phyloP scores from a whole-genome alignment of 2,888 invertebrate species.

The Hypselothyrea guttata region DNA sequence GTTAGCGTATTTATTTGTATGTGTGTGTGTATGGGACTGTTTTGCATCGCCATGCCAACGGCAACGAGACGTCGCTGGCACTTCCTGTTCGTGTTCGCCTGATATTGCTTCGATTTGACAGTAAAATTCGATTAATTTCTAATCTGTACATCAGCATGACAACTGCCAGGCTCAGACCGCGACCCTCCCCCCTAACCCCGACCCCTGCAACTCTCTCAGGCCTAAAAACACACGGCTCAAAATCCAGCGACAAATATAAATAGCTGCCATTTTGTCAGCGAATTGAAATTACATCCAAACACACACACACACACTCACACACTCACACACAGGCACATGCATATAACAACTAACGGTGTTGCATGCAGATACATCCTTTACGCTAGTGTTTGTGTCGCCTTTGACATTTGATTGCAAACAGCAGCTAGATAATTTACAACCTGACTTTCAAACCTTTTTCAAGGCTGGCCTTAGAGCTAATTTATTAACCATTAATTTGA shows the following conservation, averaged over 20 bases:
- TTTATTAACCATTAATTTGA: too few species aligned
- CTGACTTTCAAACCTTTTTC: not conserved
- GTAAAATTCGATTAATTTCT: slow-evolving; percentile 76
- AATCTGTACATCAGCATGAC: slow-evolving; percentile 70
- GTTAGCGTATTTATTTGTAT: slow-evolving; percentile 3
- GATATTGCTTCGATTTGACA: slow-evolving; percentile 68
- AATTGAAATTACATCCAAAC: slow-evolving; percentile 61
- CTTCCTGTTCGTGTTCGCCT: slow-evolving; percentile 49
- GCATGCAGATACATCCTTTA: slow-evolving; percentile 66
- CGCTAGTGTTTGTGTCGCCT: slow-evolving; percentile 38
- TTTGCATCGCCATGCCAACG: slow-evolving; percentile 74
- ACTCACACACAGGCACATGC: slow-evolving; percentile 9
- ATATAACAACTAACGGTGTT: slow-evolving; percentile 35
- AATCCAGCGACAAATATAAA: slow-evolving; percentile 60
- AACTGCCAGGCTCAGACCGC: slow-evolving; percentile 46
- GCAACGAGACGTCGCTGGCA: slow-evolving; percentile 39
- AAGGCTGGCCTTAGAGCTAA: too few species aligned
- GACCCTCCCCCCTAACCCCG: slow-evolving; percentile 17
- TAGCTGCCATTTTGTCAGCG: slow-evolving; percentile 70
- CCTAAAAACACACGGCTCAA: not conserved
- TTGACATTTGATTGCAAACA: slow-evolving; percentile 41
- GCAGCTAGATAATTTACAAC: too few species aligned
- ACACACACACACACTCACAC: slow-evolving; percentile 15
- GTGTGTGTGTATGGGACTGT: slow-evolving; percentile 54
- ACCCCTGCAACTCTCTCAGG: not conserved